These are phyloP conservation scores for Acanthaster planci DNA, from an alignment of 35 echinoderm and acorn worm genomes.

Conservation along the genomic window DNA sequence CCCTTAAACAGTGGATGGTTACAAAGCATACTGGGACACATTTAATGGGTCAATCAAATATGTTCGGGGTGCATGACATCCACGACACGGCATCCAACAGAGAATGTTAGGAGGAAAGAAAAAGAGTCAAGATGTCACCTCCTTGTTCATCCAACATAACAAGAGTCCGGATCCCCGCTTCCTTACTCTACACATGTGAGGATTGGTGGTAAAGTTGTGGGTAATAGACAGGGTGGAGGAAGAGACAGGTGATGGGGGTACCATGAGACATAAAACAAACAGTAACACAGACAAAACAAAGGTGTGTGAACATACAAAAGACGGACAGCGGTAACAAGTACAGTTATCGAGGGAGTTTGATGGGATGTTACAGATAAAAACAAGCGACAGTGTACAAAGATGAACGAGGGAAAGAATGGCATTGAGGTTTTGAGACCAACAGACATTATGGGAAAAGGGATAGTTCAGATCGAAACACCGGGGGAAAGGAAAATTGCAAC, in stretches of 20 bases:
- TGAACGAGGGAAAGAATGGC: background rate
- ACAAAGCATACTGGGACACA: too few species aligned
- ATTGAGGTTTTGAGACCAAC: background rate
- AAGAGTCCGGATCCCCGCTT: constrained; percentile 93
- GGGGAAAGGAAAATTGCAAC: constrained; percentile 1
- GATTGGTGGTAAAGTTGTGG: background rate
- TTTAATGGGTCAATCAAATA: too few species aligned
- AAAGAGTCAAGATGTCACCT: constrained; percentile 77
- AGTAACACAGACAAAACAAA: background rate
- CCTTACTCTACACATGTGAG: constrained; percentile 79
- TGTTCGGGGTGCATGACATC: too few species aligned
- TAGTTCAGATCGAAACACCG: background rate
- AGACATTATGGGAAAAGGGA: background rate
- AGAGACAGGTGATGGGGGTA: background rate
- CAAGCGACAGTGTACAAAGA: background rate
- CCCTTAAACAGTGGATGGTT: too few species aligned
- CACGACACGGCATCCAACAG: too few species aligned
- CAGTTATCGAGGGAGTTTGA: too few species aligned
- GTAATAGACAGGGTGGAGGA: background rate
- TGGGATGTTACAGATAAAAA: too few species aligned
- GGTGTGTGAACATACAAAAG: too few species aligned
- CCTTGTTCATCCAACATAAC: constrained; percentile 99
- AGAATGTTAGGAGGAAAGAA: too few species aligned
- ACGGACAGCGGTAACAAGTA: too few species aligned
- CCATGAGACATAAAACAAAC: background rate